Evolutionary conservation across 2,888 invertebrate genomes (phyloP), one percentile per base, ranked within the genome.

Genomic region (Pammene aurita): DNA sequence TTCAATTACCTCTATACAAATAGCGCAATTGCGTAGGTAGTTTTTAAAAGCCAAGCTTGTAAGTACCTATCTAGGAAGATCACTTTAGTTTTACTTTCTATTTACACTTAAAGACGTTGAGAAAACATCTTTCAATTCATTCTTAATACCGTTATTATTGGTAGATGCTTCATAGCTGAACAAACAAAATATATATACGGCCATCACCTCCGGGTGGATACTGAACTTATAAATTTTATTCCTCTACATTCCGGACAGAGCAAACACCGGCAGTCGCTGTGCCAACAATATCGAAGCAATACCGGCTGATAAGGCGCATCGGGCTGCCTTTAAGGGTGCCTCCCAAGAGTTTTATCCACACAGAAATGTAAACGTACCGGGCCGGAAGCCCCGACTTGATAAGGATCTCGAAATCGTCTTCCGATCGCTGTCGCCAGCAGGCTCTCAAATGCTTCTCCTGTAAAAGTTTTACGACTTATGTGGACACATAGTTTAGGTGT

Each of bases 271-370:
- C 50, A 65, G 56, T 60, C 54, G 68, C 67, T 70, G 70, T 70
- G 63, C 67, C 64, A 71, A 72, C 72, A 72, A 72, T 71, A 70
- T 71, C 66, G 65, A 50, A 56, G 71, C 67, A 73, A 72, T 72
- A 71, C 72, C 77, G 76, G 75, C 75, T 70, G 84, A 84, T 84
- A 84, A 84, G 79, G 78, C 71, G 74, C 79, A 79, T 77, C 74
- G 76, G 69, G 71, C 64, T 61, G 70, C 72, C 68, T 73, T 73
- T 73, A 72, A 72, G 71, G 71, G 73, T 69, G 73, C 66, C 70
- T 73, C 72, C 71, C 66, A 26, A 55, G 71, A 68, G 73, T 70
- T 72, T 74, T 73, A 73, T 67, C 71, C 71, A 48, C 58, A 58
- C 44, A 42, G 61, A 65, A 64, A 72, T 73, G 75, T 74, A 73